Conservation (phyloP, 2,113 vertebrate species). For the Albula glossodonta region DNA sequence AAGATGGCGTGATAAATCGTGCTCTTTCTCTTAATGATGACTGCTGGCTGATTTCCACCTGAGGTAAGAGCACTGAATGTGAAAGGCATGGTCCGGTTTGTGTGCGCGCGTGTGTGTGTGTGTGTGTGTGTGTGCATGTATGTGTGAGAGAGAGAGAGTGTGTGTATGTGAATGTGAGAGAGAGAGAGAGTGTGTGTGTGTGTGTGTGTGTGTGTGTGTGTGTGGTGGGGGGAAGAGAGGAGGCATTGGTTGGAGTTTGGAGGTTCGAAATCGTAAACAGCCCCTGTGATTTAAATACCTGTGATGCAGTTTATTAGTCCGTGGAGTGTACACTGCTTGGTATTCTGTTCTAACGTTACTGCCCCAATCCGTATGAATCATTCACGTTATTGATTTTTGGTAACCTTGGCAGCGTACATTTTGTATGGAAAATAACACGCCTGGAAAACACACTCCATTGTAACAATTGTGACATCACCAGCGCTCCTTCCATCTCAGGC, state of each 20-base stretch:
- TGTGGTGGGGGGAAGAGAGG: neutral
- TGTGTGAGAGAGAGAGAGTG: no score
- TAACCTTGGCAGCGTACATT: slow-evolving; percentile 7
- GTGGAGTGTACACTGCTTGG: neutral
- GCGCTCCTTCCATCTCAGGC: neutral
- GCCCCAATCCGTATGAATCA: slow-evolving; percentile 1
- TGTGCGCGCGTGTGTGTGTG: no score
- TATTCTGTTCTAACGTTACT: neutral
- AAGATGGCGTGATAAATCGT: neutral
- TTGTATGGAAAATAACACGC: neutral
- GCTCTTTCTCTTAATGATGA: neutral
- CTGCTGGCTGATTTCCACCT: neutral
- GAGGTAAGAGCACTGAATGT: neutral
- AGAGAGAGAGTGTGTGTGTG: no score
- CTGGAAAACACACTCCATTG: neutral
- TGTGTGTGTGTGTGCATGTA: no score
- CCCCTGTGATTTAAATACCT: neutral
- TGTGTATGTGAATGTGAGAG: no score
- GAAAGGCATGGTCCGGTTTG: no score
- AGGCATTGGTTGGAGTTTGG: no score
- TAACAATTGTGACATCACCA: neutral
- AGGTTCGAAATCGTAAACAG: neutral
- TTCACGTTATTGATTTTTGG: neutral
- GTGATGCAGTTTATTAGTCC: slow-evolving; percentile 4
- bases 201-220: neutral